A percentile compares a stretch with the other conserved stretches of the same genome.
These are phyloP conservation scores for Bathynomus jamesi DNA, from an alignment of 1,140 invertebrate species.

Conservation along the genomic window DNA sequence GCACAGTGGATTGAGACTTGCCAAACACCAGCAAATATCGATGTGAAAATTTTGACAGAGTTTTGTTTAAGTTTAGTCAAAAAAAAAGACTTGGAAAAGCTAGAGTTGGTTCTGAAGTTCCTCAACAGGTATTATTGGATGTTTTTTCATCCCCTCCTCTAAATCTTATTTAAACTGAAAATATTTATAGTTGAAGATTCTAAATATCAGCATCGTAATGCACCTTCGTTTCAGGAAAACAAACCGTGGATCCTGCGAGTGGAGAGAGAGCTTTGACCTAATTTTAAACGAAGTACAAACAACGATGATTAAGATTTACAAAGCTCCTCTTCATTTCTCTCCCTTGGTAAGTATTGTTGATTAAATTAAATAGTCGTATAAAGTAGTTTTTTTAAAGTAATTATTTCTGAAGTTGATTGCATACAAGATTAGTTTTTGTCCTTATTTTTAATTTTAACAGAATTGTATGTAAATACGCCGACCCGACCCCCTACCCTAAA, in stretches of 20 bases:
- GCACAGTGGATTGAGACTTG: slow-evolving; percentile 12
- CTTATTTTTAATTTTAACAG: too few species aligned
- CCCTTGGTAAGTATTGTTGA: background rate
- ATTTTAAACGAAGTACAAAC: background rate
- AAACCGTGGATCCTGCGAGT: background rate
- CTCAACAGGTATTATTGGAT: slow-evolving; percentile 6
- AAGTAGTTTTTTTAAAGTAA: too few species aligned
- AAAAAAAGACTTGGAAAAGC: slow-evolving; percentile 15
- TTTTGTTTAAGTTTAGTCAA: slow-evolving; percentile 10
- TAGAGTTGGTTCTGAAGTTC: slow-evolving; percentile 17
- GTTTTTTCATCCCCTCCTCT: background rate
- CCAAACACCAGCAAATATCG: slow-evolving; percentile 8
- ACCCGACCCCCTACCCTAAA: too few species aligned
- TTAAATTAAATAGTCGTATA: too few species aligned
- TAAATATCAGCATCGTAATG: background rate
- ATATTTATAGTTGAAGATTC: background rate
- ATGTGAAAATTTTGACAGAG: slow-evolving; percentile 6
- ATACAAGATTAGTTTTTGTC: too few species aligned
- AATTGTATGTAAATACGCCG: too few species aligned
- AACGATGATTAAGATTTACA: background rate
- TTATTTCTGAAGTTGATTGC: too few species aligned
- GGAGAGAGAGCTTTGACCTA: background rate
- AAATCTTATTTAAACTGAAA: background rate
- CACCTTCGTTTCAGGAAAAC: background rate
- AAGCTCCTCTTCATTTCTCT: background rate